Evolutionary conservation across 2,888 invertebrate species (phyloP), one percentile per base, ranked within the genome.

Genomic region (Vannuccia rotundouncinata): DNA sequence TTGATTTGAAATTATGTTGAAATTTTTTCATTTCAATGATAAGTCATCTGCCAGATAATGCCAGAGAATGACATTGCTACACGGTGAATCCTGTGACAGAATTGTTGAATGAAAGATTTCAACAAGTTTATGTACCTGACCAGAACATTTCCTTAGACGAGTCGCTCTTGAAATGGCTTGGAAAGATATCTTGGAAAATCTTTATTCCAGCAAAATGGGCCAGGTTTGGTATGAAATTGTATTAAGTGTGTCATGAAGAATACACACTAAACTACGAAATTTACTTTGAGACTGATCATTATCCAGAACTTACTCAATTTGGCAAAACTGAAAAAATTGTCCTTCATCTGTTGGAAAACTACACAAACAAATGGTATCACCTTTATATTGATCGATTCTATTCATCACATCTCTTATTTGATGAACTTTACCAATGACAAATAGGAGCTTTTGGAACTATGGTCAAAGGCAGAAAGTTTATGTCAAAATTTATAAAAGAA

Each of bases 1-100:
- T 31, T 25, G 76, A 75, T 75, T 75, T 28, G 22, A 5, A 75
- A 30, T 75, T n/a, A n/a, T 75, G n/a, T 5, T 75, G 30, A 75
- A 28, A 75, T 75, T 75, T 75, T 22, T 75, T 75, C 76, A 75
- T 27, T 75, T 75, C 75, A 75, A 75, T 28, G 29, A 75, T 22
- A 75, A 75, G 17, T 29, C 75, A 75, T 29, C 31, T 75, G 10
- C 75, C 75, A 29, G 25, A 31, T 31, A 22, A 28, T 10, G 30
- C 29, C 30, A 10, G 2, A 17, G 75, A 75, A 75, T 29, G 75
- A 10, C 2, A 27, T 2, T 10, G 30, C 2, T 75, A 75, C 75
- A 75, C 28, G 75, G 75, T 75, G 17, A 31, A 13, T n/a, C 75
- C 75, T 31, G 30, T 75, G 17, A 31, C 31, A 5, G 75, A 75